Conservation (phyloP, 2,797 vertebrate species). For the Hapalemur alaotrensis region DNA sequence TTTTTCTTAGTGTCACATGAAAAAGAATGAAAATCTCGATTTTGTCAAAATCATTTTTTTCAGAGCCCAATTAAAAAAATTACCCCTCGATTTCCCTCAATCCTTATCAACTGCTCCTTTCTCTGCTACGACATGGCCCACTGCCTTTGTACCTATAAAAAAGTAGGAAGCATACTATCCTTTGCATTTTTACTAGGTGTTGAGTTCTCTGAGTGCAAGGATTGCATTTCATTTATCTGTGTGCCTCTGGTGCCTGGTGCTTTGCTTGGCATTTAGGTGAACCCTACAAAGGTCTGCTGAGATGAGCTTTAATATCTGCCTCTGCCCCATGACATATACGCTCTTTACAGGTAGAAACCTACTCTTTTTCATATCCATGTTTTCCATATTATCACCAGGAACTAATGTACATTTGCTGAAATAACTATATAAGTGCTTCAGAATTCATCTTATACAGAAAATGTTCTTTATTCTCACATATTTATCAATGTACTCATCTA, state of each 20-base stretch:
- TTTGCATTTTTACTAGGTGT: background rate
- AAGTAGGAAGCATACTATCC: background rate
- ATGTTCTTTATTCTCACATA: background rate
- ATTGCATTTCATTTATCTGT: background rate
- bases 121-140: background rate
- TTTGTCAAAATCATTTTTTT: background rate
- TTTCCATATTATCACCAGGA: background rate
- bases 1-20: background rate
- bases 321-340: background rate
- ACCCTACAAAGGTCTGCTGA: background rate
- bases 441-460: slow-evolving; percentile 10
- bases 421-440: background rate
- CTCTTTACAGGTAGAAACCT: background rate
- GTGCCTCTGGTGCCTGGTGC: background rate
- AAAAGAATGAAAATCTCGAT: background rate
- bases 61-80: background rate
- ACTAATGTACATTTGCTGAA: background rate
- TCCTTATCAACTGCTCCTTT: background rate
- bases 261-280: background rate
- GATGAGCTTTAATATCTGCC: background rate
- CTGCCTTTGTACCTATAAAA: background rate
- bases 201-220: background rate
- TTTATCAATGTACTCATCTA: background rate
- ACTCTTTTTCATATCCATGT: background rate
- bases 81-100: background rate